These are phyloP conservation scores for Eupithecia subumbrata DNA, from an alignment of 2,888 invertebrate species.

Conservation along the genomic window DNA sequence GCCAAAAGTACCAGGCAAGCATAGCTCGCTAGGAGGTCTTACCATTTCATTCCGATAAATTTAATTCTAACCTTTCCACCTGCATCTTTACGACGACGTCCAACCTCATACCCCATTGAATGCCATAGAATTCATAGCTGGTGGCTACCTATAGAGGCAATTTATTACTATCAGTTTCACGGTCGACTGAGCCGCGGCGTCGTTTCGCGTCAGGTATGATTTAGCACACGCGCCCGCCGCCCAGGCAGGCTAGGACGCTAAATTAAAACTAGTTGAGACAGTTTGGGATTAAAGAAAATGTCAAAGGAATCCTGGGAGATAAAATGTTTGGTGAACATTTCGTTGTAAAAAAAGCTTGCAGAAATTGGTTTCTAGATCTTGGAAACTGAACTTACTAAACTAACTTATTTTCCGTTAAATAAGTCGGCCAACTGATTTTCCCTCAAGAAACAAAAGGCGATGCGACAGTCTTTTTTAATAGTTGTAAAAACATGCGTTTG, in stretches of 20 bases:
- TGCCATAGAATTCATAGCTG: conserved; percentile 56
- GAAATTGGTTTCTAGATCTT: neutral
- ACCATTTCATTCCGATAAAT: neutral
- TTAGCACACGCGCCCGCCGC: conserved; percentile 55
- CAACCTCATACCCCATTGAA: conserved; percentile 58
- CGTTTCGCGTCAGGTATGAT: conserved; percentile 73
- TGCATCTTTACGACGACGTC: conserved; percentile 41
- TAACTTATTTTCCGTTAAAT: neutral
- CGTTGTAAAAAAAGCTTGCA: neutral
- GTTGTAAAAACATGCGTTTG: neutral
- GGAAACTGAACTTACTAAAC: neutral
- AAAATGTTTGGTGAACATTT: neutral
- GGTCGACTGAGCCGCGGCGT: conserved; percentile 55
- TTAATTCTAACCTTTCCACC: conserved; percentile 22
- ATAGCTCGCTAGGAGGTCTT: neutral
- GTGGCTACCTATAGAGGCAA: conserved; percentile 46
- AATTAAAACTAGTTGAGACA: conserved; percentile 59
- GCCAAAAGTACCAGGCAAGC: neutral
- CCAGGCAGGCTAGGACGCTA: conserved; percentile 62
- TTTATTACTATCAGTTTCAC: conserved; percentile 74
- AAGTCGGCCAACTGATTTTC: neutral
- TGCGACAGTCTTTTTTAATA: neutral
- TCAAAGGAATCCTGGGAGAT: conserved; percentile 11
- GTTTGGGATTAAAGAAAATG: conserved; percentile 28
- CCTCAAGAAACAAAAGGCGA: neutral